These are phyloP conservation scores for Lepidostoma basale DNA, from an alignment of 1,140 invertebrate genomes.

Conservation along the genomic window DNA sequence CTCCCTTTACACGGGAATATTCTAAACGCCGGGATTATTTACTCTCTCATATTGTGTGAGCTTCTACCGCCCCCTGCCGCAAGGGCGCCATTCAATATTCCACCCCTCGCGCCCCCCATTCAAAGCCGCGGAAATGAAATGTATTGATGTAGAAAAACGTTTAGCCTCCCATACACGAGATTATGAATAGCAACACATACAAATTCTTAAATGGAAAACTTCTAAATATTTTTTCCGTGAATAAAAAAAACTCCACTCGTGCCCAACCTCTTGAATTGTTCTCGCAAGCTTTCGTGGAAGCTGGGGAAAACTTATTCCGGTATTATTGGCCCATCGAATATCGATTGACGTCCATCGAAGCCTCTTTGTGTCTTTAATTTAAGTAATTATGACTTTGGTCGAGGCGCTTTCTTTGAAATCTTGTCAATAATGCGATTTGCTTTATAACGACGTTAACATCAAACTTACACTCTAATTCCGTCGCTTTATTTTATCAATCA, in stretches of 20 bases:
- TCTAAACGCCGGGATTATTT: conserved; percentile 24
- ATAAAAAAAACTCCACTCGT: not conserved
- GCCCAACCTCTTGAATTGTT: not conserved
- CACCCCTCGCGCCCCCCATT: not conserved
- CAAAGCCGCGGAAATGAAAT: conserved; percentile 1
- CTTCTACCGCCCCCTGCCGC: not conserved
- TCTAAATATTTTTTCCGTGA: not conserved
- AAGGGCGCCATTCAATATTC: not conserved
- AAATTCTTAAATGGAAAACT: not conserved
- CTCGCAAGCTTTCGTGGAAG: not conserved
- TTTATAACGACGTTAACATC: not conserved
- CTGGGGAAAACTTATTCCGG: not conserved
- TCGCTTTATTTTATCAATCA: too few relatives aligned
- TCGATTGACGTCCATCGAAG: not conserved
- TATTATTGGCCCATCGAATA: not conserved
- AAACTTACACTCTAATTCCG: too few relatives aligned
- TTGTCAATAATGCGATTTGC: not conserved
- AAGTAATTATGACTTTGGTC: too few relatives aligned
- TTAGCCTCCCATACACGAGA: conserved; percentile 5
- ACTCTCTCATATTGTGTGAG: not conserved
- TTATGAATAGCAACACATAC: not conserved
- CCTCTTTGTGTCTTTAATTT: not conserved
- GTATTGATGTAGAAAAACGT: conserved; percentile 14
- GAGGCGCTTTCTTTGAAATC: not conserved
- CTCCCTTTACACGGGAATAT: not conserved